Percentiles rank a stretch among this genome's conserved stretches.
Evolutionary conservation across 2,888 invertebrate species (phyloP).

Genomic region (Sisyra terminalis): DNA sequence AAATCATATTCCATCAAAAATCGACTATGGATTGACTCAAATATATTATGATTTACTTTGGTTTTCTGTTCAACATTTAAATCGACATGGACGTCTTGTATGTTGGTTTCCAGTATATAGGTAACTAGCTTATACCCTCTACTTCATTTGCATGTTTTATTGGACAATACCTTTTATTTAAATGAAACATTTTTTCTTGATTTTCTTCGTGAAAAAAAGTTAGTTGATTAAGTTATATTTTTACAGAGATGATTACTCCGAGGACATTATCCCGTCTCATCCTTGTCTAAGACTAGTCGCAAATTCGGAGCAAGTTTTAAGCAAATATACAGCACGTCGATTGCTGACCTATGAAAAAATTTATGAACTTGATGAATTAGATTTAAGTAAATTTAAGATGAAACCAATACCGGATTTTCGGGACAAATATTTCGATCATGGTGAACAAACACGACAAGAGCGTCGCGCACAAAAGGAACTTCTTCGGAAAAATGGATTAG

Average conservation of each 20-base stretch:
- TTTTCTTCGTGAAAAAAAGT: neutral
- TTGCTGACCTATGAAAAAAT: constrained; percentile 76
- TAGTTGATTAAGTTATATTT: too few relatives aligned
- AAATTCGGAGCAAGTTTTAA: constrained; percentile 82
- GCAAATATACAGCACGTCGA: constrained; percentile 61
- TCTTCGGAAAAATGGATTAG: constrained; percentile 24
- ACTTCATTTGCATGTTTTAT: too few relatives aligned
- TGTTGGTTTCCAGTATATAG: constrained; percentile 91
- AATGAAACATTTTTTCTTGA: neutral
- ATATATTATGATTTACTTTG: constrained; percentile 71
- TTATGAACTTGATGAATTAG: constrained; percentile 28
- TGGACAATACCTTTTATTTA: neutral
- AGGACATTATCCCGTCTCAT: constrained; percentile 62
- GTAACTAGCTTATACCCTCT: too few relatives aligned
- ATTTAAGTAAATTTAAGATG: constrained; percentile 16
- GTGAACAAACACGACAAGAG: constrained; percentile 48
- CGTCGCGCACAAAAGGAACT: constrained; percentile 31
- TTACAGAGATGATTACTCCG: constrained; percentile 52
- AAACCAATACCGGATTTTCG: constrained; percentile 32
- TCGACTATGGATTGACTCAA: constrained; percentile 67
- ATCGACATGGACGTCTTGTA: constrained; percentile 64
- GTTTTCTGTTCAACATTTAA: constrained; percentile 66
- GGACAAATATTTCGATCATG: constrained; percentile 52
- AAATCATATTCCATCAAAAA: constrained; percentile 68
- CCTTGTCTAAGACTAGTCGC: constrained; percentile 57